phyloP scores from a whole-genome alignment of 2,888 invertebrate genomes.

The Drosophila cracens region DNA sequence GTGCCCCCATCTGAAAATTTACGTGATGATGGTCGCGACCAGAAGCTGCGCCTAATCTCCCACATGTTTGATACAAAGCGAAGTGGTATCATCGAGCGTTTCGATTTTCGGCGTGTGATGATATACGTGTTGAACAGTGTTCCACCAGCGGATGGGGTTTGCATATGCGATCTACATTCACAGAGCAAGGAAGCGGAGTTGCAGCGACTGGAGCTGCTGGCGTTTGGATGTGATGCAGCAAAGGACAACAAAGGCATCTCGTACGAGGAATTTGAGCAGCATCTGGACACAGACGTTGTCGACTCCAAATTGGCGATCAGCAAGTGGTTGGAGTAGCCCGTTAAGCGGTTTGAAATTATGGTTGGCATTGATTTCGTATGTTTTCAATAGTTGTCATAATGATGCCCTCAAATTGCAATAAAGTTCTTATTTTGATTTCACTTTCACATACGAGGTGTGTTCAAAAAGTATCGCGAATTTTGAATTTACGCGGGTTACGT shows the following conservation, averaged over 20 bases:
- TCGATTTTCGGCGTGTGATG: slow-evolving; percentile 46
- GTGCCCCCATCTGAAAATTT: slow-evolving; percentile 23
- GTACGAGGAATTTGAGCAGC: slow-evolving; percentile 44
- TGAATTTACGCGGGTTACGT: too few relatives aligned
- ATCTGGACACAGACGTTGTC: slow-evolving; percentile 31
- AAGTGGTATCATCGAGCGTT: slow-evolving; percentile 33
- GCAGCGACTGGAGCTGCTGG: slow-evolving; percentile 36
- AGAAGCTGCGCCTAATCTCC: slow-evolving; percentile 49
- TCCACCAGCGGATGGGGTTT: slow-evolving; percentile 12
- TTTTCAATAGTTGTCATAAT: slow-evolving; percentile 20
- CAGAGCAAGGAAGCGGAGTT: slow-evolving; percentile 29
- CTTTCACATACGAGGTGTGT: slow-evolving; percentile 6
- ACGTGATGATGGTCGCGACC: slow-evolving; percentile 15
- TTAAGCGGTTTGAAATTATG: neutral
- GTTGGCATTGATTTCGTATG: slow-evolving; percentile 7
- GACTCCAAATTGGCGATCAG: slow-evolving; percentile 26
- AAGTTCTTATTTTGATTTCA: slow-evolving; percentile 28
- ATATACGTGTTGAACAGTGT: slow-evolving; percentile 14
- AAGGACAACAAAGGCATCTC: slow-evolving; percentile 7
- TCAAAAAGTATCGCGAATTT: too few relatives aligned
- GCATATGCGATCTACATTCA: neutral
- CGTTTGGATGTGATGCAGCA: slow-evolving; percentile 17
- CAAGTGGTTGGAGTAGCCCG: slow-evolving; percentile 50
- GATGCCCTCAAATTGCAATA: slow-evolving; percentile 16
- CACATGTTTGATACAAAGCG: slow-evolving; percentile 47